Evolutionary conservation across 2,113 vertebrate genomes (phyloP).

Genomic region (Cavia aperea): DNA sequence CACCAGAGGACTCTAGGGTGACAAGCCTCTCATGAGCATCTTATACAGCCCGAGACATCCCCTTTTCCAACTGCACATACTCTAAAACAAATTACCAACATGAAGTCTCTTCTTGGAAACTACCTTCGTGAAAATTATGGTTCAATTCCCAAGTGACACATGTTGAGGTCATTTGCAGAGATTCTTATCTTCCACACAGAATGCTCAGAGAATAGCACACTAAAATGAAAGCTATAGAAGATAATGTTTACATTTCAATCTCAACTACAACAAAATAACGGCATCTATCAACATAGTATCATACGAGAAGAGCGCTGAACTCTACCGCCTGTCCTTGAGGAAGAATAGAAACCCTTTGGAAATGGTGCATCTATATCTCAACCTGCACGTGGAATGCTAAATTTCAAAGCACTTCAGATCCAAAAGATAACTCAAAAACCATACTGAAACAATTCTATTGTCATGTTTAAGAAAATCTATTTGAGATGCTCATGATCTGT

Average conservation of each 20-base stretch:
- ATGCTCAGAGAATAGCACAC: not conserved
- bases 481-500: not conserved
- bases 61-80: not conserved
- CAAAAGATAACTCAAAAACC: not conserved
- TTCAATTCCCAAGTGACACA: conserved; percentile 17
- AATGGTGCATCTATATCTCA: not conserved
- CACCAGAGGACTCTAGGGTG: not conserved
- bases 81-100: not conserved
- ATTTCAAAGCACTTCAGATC: not conserved
- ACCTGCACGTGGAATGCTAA: not conserved
- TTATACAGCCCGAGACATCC: not conserved
- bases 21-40: not conserved
- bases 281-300: not conserved
- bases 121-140: not conserved
- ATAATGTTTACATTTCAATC: not conserved
- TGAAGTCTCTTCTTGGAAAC: not conserved
- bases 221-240: not conserved
- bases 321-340: not conserved
- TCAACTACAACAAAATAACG: not conserved
- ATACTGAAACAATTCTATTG: not conserved
- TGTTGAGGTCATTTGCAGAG: not conserved
- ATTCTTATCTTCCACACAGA: not conserved
- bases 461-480: not conserved
- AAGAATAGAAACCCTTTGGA: not conserved
- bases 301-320: not conserved